phyloP scores from a whole-genome alignment of 2,113 vertebrate species.

The Carassius carassius region DNA sequence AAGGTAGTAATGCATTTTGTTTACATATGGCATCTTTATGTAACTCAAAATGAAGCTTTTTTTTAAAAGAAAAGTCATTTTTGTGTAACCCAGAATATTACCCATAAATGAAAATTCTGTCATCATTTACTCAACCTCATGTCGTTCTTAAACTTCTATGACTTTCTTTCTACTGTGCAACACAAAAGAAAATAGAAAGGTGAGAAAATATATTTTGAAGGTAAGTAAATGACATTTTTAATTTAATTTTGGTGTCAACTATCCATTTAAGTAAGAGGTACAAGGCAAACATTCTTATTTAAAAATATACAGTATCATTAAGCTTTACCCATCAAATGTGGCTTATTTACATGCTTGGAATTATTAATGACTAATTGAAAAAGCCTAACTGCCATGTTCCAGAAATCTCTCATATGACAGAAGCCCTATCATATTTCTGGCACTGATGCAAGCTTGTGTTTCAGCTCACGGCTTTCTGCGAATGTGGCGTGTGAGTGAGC shows the following conservation, averaged over 20 bases:
- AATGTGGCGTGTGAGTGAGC: constrained; percentile 72
- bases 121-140: background rate
- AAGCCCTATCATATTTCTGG: constrained; percentile 34
- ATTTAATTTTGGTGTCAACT: background rate
- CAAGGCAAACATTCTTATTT: background rate
- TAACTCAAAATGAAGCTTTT: background rate
- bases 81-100: background rate
- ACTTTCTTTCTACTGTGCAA: background rate
- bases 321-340: background rate
- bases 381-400: constrained; percentile 40
- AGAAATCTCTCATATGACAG: constrained; percentile 25
- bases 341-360: constrained; percentile 24
- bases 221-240: background rate
- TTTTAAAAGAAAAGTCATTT: background rate
- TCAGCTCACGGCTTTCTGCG: constrained; percentile 14
- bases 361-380: constrained; percentile 33
- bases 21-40: background rate
- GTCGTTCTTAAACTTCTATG: background rate
- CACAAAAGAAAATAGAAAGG: background rate
- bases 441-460: constrained; percentile 26
- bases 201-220: background rate
- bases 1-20: background rate
- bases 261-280: background rate
- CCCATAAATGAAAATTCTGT: background rate
- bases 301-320: background rate